Evolutionary conservation across 2,888 invertebrate species (phyloP), one percentile per base, ranked within the genome.

Genomic region (Steinernema hermaphroditum): DNA sequence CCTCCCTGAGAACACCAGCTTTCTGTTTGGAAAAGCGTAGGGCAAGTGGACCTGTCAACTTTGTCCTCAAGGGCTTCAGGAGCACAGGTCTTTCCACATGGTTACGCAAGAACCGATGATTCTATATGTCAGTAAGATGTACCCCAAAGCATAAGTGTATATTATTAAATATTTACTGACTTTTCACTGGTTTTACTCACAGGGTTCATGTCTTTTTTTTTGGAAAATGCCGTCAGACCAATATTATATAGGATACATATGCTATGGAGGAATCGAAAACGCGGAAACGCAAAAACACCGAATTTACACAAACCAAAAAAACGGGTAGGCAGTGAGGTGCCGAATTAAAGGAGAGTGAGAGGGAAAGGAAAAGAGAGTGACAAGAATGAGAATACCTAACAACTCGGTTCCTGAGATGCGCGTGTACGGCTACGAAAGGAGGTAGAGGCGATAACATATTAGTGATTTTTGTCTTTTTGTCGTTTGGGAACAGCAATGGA

Each of bases 401-500:
- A 54, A 46, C 54, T 54, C 54, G 54, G 54, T 54, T 54, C 54
- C 54, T 54, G 54, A 54, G 54, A 54, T 22, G 54, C 54, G 49
- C n/a, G 27, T 54, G 8, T 4, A 12, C 24, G 8, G 27, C 12
- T 16, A 27, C 9, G 54, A 4, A 27, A 22, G 16, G 46, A 46
- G 22, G 46, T 16, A 46, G 46, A 46, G 46, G 46, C 22, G 22
- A 19, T 46, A 19, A 46, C 46, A 16, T 27, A 37, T 37, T 22
- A 2, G 27, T 27, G 27, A 16, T 24, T 37, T 37, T 54, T n/a
- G n/a, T n/a, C n/a, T n/a, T n/a, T n/a, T n/a, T n/a, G n/a, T n/a
- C n/a, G n/a, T n/a, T 54, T 54, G 54, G 54, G 27, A 54, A 54
- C 54, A 54, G 54, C 54, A 16, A 46, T 9, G 54, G 54, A 54